Evolutionary conservation across 2,797 vertebrate genomes (phyloP).

Genomic region (Huso huso): DNA sequence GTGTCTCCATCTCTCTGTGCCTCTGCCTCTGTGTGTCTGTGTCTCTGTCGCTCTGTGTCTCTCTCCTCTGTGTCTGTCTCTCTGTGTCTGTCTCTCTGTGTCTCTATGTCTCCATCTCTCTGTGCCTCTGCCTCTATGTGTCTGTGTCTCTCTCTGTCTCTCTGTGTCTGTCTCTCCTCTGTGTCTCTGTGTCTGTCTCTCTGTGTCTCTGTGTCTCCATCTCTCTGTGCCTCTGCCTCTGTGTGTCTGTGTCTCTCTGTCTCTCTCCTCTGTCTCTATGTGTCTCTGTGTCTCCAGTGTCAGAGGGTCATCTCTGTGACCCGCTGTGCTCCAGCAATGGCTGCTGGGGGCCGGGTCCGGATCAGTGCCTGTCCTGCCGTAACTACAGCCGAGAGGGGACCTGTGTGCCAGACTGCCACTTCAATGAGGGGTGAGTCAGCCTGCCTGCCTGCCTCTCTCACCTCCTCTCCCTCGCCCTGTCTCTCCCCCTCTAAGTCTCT

Average conservation of each 20-base stretch:
- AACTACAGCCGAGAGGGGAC: constrained; percentile 71
- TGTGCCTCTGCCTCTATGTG: no score
- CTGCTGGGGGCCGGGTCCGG: constrained; percentile 83
- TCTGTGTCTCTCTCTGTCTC: no score
- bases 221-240: no score
- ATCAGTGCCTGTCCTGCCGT: constrained; percentile 79
- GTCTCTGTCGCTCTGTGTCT: constrained; percentile 6
- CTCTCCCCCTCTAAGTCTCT: no score
- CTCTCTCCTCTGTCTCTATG: neutral
- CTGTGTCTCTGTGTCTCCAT: no score
- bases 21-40: constrained; percentile 18
- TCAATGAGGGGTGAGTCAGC: constrained; percentile 59
- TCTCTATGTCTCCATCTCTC: no score
- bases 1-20: constrained; percentile 35
- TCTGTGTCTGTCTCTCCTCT: neutral
- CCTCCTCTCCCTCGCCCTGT: neutral
- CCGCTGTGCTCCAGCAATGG: constrained; percentile 75
- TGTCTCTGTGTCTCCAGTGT: constrained; percentile 49
- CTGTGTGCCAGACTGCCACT: constrained; percentile 77
- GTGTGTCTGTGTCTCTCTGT: no score
- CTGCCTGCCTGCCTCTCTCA: neutral
- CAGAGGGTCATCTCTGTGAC: constrained; percentile 77
- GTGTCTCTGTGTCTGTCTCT: constrained; percentile 20
- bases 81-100: no score
- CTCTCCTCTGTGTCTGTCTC: no score